These are phyloP conservation scores for Oscheius myriophilus DNA, from an alignment of 2,888 invertebrate genomes.

Conservation along the genomic window DNA sequence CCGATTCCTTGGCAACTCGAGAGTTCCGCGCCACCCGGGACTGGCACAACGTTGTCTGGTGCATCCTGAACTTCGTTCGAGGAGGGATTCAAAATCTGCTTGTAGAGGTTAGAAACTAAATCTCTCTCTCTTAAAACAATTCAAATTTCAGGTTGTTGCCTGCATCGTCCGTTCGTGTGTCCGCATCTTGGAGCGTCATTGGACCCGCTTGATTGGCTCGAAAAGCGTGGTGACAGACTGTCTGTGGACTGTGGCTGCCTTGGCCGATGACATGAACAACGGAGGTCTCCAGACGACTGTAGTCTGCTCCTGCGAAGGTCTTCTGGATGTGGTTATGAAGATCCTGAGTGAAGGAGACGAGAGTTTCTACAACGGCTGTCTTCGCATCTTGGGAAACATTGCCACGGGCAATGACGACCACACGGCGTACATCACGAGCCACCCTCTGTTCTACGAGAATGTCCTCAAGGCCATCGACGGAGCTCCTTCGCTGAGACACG, in stretches of 20 bases:
- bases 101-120: neutral
- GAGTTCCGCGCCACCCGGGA: slow-evolving; percentile 23
- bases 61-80: slow-evolving; percentile 39
- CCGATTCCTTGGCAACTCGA: slow-evolving; percentile 13
- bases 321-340: neutral
- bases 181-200: too few relatives aligned
- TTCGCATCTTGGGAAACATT: slow-evolving; percentile 50
- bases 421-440: slow-evolving; percentile 32
- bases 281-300: slow-evolving; percentile 5
- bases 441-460: slow-evolving; percentile 29
- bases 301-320: neutral
- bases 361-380: slow-evolving; percentile 13
- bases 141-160: too few relatives aligned
- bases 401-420: slow-evolving; percentile 45
- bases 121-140: neutral
- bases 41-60: slow-evolving; percentile 37
- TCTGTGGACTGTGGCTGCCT: slow-evolving; percentile 42
- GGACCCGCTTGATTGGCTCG: neutral
- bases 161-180: too few relatives aligned
- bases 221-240: slow-evolving; percentile 9
- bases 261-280: slow-evolving; percentile 40
- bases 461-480: slow-evolving; percentile 23
- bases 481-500: slow-evolving; percentile 17
- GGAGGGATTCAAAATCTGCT: slow-evolving; percentile 27
- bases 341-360: slow-evolving; percentile 13